Percentiles rank a stretch among this genome's conserved stretches.
Conservation (phyloP, 2,113 vertebrate species). For the Centropus unirufus region DNA sequence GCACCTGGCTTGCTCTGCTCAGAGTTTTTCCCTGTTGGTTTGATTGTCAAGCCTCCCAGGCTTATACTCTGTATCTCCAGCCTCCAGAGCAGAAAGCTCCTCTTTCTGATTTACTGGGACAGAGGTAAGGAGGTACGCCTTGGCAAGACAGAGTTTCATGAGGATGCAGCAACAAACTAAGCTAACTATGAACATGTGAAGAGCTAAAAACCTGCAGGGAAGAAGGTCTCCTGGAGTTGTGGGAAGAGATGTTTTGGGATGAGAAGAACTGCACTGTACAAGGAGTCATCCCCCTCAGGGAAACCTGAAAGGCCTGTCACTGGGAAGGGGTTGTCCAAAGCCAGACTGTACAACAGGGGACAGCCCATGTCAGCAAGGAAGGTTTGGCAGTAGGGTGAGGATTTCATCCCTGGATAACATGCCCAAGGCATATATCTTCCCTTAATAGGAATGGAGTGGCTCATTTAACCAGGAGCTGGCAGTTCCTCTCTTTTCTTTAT, state of each 20-base stretch:
- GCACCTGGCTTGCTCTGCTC: not conserved
- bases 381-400: not conserved
- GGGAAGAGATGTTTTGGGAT: constrained; percentile 22
- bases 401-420: not conserved
- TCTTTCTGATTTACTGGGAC: constrained; percentile 39
- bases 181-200: constrained; percentile 2
- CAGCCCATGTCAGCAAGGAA: not conserved
- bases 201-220: not conserved
- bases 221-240: not conserved
- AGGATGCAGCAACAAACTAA: constrained; percentile 16
- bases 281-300: not conserved
- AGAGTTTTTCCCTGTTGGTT: constrained; percentile 15
- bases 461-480: not conserved
- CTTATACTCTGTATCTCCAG: not conserved
- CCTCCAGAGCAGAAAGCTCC: constrained; percentile 45
- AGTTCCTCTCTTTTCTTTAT: not conserved
- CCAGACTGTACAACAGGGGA: not conserved
- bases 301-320: not conserved
- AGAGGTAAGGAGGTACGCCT: constrained; percentile 47
- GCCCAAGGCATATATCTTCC: not conserved
- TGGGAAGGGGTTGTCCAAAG: not conserved
- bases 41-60: constrained; percentile 47
- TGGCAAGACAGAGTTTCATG: constrained; percentile 35
- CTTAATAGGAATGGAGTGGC: not conserved
- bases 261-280: not conserved